phyloP scores from a whole-genome alignment of 2,113 vertebrate genomes.

The Xiphorhynchus elegans region DNA sequence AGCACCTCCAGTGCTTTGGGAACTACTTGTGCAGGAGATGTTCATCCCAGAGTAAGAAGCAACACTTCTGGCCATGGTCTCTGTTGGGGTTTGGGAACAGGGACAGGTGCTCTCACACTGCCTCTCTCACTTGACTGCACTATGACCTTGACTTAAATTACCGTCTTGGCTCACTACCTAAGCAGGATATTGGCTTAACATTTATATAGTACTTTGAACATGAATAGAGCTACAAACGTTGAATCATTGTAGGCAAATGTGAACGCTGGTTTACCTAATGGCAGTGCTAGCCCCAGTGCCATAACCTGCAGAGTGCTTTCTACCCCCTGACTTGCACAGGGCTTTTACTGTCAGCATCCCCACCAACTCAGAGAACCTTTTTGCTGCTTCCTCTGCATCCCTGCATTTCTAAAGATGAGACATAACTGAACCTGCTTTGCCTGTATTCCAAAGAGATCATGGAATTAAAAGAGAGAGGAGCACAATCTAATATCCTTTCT shows the following conservation, averaged over 20 bases:
- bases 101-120: not conserved
- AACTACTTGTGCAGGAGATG: fast-evolving
- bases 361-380: not conserved
- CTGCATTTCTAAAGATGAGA: not conserved
- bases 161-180: not conserved
- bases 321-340: not conserved
- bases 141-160: not conserved
- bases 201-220: not conserved
- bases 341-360: not conserved
- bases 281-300: not conserved
- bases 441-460: not conserved
- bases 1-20: not conserved
- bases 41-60: not conserved
- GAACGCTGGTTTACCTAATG: not conserved
- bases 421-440: not conserved
- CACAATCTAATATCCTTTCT: not conserved
- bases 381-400: not conserved
- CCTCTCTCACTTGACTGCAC: not conserved
- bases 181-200: not conserved
- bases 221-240: fast-evolving
- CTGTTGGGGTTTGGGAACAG: not conserved
- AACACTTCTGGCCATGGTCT: not conserved
- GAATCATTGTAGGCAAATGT: not conserved
- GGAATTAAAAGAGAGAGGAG: not conserved
- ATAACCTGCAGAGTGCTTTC: not conserved